Percentiles rank a stretch among this genome's conserved stretches.
These are phyloP conservation scores for Drosophila buzzatii DNA, from an alignment of 2,888 invertebrate genomes.

Conservation along the genomic window DNA sequence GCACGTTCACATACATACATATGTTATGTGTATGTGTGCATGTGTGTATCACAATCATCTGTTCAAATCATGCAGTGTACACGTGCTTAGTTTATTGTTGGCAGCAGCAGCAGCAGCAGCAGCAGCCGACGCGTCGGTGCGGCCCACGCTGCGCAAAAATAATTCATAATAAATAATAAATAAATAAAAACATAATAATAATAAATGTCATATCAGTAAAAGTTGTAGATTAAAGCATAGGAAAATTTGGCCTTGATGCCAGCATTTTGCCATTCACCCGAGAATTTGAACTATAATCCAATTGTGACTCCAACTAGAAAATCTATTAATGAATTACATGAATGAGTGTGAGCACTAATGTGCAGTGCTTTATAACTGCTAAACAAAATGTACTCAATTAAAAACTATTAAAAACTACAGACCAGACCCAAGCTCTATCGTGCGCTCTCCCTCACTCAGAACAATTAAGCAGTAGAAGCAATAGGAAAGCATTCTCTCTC, in stretches of 20 bases:
- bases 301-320: background rate
- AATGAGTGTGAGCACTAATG: background rate
- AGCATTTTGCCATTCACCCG: slow-evolving; percentile 8
- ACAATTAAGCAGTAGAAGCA: slow-evolving; percentile 11
- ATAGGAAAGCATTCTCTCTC: background rate
- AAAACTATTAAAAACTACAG: slow-evolving; percentile 18
- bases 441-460: background rate
- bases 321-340: background rate
- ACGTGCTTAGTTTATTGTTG: slow-evolving; percentile 60
- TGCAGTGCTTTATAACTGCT: background rate
- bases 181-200: background rate
- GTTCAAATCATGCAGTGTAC: slow-evolving; percentile 59
- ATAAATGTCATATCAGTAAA: slow-evolving; percentile 53
- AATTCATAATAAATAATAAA: slow-evolving; percentile 22
- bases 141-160: slow-evolving; percentile 48
- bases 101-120: slow-evolving; percentile 17
- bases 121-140: too few species aligned
- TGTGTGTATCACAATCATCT: slow-evolving; percentile 27
- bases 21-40: background rate
- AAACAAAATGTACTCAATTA: background rate
- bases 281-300: background rate
- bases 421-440: too few species aligned
- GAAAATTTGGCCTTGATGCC: slow-evolving; percentile 15
- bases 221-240: slow-evolving; percentile 33
- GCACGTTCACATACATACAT: background rate